phyloP scores from a whole-genome alignment of 2,113 vertebrate species.

The Nestor notabilis region DNA sequence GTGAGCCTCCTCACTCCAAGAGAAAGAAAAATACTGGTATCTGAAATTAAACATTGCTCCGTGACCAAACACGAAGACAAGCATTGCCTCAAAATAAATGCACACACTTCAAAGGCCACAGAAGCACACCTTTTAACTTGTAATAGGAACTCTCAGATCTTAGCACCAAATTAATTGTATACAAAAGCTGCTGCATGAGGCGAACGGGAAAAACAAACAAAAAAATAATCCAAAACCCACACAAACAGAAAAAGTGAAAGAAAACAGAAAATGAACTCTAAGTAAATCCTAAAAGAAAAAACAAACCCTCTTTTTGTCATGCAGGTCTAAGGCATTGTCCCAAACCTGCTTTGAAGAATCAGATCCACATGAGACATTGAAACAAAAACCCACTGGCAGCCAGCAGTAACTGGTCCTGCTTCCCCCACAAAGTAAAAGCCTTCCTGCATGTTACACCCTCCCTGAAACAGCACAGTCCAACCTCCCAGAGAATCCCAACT shows the following conservation, averaged over 20 bases:
- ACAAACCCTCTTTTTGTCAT: background rate
- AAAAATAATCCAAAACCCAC: background rate
- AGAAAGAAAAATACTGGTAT: background rate
- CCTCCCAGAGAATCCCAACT: background rate
- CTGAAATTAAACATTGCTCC: background rate
- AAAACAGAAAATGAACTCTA: fast-evolving
- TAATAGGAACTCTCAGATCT: background rate
- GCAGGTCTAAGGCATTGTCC: background rate
- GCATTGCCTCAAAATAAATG: background rate
- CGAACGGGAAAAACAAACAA: background rate
- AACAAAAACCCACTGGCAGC: background rate
- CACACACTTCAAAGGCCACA: background rate
- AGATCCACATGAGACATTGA: background rate
- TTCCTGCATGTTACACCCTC: background rate
- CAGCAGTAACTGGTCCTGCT: background rate
- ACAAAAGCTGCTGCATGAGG: background rate
- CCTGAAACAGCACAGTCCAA: background rate
- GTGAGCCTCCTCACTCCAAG: background rate
- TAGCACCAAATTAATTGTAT: background rate
- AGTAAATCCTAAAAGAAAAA: background rate
- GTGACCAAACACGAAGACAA: background rate
- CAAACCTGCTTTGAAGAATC: background rate
- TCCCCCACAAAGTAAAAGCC: background rate
- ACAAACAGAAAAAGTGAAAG: background rate
- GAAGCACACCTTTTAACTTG: background rate